Percentiles rank a stretch among this genome's conserved stretches.
phyloP scores from a whole-genome alignment of 2,888 invertebrate genomes.

The Agrypnus murinus region DNA sequence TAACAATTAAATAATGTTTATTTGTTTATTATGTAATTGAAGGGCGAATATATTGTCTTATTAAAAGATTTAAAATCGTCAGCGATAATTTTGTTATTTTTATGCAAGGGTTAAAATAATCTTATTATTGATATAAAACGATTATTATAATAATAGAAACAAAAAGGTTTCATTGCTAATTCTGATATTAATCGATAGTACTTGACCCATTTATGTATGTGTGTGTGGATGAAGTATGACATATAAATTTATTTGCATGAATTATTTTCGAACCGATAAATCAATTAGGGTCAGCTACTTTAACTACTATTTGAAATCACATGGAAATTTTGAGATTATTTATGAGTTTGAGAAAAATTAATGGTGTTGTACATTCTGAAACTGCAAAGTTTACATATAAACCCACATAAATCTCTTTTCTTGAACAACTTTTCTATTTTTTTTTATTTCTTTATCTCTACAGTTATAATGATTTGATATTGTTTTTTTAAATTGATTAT shows the following conservation, averaged over 20 bases:
- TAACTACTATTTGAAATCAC: not conserved
- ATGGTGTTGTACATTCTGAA: not conserved
- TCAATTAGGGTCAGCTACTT: constrained; percentile 27
- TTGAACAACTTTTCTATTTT: too few relatives aligned
- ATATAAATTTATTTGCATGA: constrained; percentile 22
- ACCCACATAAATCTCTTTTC: too few relatives aligned
- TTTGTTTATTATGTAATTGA: constrained; percentile 18
- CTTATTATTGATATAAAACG: too few relatives aligned
- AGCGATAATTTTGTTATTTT: not conserved
- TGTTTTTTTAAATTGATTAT: too few relatives aligned
- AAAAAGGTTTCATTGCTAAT: constrained; percentile 14
- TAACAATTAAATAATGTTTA: not conserved
- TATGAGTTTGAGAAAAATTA: not conserved
- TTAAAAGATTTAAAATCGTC: too few relatives aligned
- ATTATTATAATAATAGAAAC: not conserved
- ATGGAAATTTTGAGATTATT: not conserved
- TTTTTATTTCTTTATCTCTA: too few relatives aligned
- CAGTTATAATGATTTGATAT: too few relatives aligned
- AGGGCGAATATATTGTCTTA: constrained; percentile 6
- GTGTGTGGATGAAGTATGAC: not conserved
- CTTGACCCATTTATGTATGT: constrained; percentile 20
- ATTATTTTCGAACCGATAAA: constrained; percentile 12
- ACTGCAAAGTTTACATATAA: not conserved
- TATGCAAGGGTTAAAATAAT: not conserved
- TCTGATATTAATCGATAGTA: constrained; percentile 20